Evolutionary conservation across 2,797 vertebrate species (phyloP).

Genomic region (Myiothlypis coronata): DNA sequence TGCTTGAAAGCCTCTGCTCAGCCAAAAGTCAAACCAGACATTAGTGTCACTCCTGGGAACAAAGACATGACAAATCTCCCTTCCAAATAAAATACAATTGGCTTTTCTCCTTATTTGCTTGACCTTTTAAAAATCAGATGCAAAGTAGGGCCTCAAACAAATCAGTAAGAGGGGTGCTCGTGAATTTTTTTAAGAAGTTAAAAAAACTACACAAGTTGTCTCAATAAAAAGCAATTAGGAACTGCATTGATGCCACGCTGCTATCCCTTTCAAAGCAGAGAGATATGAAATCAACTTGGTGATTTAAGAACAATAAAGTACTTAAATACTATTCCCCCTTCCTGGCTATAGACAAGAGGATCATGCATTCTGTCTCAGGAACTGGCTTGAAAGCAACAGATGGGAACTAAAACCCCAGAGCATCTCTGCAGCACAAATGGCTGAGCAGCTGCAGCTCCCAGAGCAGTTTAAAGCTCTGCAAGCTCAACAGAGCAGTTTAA

Average conservation of each 20-base stretch:
- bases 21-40: neutral
- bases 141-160: neutral
- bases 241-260: neutral
- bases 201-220: neutral
- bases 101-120: neutral
- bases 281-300: neutral
- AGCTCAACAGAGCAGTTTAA: neutral
- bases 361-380: neutral
- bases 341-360: neutral
- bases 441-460: neutral
- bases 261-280: neutral
- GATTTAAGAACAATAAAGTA: slow-evolving; percentile 5
- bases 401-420: neutral
- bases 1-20: neutral
- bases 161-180: neutral
- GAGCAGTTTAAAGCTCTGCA: neutral
- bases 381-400: neutral
- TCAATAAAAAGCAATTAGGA: neutral
- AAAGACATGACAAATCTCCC: neutral
- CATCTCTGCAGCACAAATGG: neutral
- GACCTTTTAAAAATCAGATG: neutral
- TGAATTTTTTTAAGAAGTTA: neutral
- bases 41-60: neutral
- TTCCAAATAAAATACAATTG: neutral
- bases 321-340: neutral